Percentiles rank a stretch among this genome's conserved stretches.
phyloP scores from a whole-genome alignment of 2,888 invertebrate species.

The Rhabditoides inermis region DNA sequence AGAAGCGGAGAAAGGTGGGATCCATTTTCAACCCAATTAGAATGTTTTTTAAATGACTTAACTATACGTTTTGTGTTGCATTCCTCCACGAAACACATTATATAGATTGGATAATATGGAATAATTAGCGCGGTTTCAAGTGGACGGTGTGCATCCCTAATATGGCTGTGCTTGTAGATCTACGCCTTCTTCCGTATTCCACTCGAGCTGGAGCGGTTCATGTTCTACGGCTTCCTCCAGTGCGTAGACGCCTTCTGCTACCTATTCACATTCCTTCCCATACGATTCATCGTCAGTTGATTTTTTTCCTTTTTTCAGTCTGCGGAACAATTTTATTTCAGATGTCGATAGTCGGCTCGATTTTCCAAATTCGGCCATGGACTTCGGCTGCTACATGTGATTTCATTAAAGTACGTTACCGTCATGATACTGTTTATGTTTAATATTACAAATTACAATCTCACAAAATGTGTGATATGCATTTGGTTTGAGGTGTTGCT shows the following conservation, averaged over 20 bases:
- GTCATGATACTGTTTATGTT: neutral
- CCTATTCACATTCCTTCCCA: constrained; percentile 90
- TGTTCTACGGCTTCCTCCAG: constrained; percentile 81
- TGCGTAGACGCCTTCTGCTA: constrained; percentile 94
- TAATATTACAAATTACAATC: neutral
- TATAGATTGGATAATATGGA: no score
- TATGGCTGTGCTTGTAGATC: constrained; percentile 14
- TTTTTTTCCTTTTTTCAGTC: constrained; percentile 53
- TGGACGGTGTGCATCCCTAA: no score
- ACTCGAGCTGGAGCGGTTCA: constrained; percentile 71
- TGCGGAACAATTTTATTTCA: constrained; percentile 11
- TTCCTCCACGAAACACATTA: no score
- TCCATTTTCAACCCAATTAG: constrained; percentile 52
- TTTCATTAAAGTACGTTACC: constrained; percentile 59
- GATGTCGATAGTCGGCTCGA: constrained; percentile 34
- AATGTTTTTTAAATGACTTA: neutral
- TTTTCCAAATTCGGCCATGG: constrained; percentile 33
- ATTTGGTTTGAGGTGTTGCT: no score
- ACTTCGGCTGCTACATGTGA: constrained; percentile 72
- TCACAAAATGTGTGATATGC: constrained; percentile 18
- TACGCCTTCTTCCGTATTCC: constrained; percentile 91
- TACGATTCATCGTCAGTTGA: constrained; percentile 79
- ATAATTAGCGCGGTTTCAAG: no score
- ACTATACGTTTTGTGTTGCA: no score
- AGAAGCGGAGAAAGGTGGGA: constrained; percentile 72